Conservation (phyloP, 1,140 invertebrate species). For the Rhagoletis zephyria region DNA sequence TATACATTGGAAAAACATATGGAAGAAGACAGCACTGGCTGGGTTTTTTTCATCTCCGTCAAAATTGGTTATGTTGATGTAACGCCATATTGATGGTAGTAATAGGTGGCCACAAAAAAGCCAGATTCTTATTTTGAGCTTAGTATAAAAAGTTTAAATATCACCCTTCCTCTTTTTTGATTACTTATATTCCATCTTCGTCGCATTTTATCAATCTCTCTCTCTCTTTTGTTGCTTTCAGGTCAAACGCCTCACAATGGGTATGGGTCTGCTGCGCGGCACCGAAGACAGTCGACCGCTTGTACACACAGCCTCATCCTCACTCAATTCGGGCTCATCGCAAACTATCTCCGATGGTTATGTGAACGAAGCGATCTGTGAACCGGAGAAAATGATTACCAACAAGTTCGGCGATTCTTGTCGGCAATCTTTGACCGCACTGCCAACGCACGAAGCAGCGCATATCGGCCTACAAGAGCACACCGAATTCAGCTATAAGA, state of each 20-base stretch:
- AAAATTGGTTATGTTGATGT: no score
- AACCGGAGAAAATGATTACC: slow-evolving; percentile 75
- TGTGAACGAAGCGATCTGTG: slow-evolving; percentile 82
- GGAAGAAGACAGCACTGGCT: no score
- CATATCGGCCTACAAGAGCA: slow-evolving; percentile 58
- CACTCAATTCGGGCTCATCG: slow-evolving; percentile 75
- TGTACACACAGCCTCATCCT: slow-evolving; percentile 76
- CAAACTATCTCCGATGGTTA: slow-evolving; percentile 81
- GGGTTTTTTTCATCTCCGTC: no score
- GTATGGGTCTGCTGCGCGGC: slow-evolving; percentile 68
- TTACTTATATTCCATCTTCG: no score
- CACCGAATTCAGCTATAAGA: slow-evolving; percentile 61
- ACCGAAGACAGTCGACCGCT: slow-evolving; percentile 78
- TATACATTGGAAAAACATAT: no score
- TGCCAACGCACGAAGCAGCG: slow-evolving; percentile 64
- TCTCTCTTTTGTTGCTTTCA: slow-evolving; percentile 56
- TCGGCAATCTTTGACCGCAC: slow-evolving; percentile 70
- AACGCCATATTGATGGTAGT: no score
- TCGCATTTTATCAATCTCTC: background rate
- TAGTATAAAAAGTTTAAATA: no score
- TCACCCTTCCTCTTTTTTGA: no score
- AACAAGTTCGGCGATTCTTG: slow-evolving; percentile 73
- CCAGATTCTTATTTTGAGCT: no score
- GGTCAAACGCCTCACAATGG: slow-evolving; percentile 73
- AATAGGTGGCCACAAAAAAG: no score